Base-by-base conservation (phyloP, 2,113 vertebrate genomes). In the Apeltes quadracus region DNA sequence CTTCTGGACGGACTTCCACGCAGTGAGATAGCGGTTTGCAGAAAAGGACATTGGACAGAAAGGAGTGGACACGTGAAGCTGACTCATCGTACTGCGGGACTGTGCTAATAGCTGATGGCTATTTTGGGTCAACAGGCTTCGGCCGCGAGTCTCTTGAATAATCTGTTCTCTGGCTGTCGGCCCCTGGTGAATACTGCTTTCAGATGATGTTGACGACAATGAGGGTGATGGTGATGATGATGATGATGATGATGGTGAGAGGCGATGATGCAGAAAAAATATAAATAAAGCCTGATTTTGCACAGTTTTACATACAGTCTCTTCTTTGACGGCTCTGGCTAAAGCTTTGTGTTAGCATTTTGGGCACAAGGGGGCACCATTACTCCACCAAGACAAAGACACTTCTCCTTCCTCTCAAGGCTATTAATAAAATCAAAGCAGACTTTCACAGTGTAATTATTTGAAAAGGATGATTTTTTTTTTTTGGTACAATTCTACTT, bases 211-310 rank as follows among this genome's bases (percentile, higher is more conserved):
- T 71, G 64, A 88, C 62, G 58, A 85, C 53, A 69, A 72, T 78
- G 78, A 78, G 77, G 76, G 79, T 81, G 75, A 88, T 90, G n/a
- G n/a, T n/a, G 75, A 65, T 61, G 72, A 67, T 46, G 41, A 61
- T 68, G 64, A 77, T 44, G 41, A 43, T 15, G 39, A 44, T 44
- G 48, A 51, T 51, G 58, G 69, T 65, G 72, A 79, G 76, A 88
- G 79, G 70, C 12, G 55, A 62, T 18, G 25, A 84, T 79, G 75
- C 54, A 41, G 75, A 59, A 81, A 70, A 80, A 73, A 75, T 54
- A 77, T 77, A 55, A 93, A 93, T 92, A 93, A 93, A 93, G 82
- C 84, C 79, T 85, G 88, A 89, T 92, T 93, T 93, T 94, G 92
- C 92, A 94, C 92, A 93, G 89, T 93, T 92, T 89, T 93, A 91